These are phyloP conservation scores for Automeris io DNA, from an alignment of 2,888 invertebrate species.

Conservation along the genomic window DNA sequence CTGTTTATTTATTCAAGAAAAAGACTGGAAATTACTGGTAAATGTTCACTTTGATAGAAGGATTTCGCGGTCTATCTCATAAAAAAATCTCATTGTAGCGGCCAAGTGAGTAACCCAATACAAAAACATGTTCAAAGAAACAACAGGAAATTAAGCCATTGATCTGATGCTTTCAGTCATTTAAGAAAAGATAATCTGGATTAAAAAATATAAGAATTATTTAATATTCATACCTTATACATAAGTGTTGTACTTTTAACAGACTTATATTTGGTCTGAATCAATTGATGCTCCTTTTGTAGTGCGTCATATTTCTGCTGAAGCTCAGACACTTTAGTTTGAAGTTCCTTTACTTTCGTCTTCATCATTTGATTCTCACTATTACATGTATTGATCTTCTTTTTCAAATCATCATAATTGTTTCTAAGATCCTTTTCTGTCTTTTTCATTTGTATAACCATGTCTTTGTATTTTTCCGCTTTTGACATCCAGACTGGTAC, in stretches of 20 bases:
- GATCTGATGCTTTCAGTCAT: no score
- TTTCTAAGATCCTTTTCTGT: conserved; percentile 53
- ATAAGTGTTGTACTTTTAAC: conserved; percentile 79
- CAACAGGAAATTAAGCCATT: no score
- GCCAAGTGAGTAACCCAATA: no score
- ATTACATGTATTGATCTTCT: conserved; percentile 36
- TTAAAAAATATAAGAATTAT: neutral
- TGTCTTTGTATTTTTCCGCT: conserved; percentile 56
- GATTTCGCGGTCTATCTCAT: no score
- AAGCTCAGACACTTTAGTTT: conserved; percentile 60
- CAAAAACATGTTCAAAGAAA: no score
- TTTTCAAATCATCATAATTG: conserved; percentile 57
- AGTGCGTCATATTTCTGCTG: conserved; percentile 48
- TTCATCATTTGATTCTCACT: conserved; percentile 58
- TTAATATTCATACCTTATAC: conserved; percentile 70
- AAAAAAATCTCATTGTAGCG: no score
- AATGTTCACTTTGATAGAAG: no score
- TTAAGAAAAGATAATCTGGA: neutral
- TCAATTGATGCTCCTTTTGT: conserved; percentile 56
- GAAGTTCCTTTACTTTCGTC: conserved; percentile 55
- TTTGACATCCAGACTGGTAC: conserved; percentile 52
- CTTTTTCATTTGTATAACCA: conserved; percentile 43
- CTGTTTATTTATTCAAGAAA: no score
- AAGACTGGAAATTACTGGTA: no score
- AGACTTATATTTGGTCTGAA: conserved; percentile 79